phyloP scores from a whole-genome alignment of 2,888 invertebrate genomes.

The Biston betularia region DNA sequence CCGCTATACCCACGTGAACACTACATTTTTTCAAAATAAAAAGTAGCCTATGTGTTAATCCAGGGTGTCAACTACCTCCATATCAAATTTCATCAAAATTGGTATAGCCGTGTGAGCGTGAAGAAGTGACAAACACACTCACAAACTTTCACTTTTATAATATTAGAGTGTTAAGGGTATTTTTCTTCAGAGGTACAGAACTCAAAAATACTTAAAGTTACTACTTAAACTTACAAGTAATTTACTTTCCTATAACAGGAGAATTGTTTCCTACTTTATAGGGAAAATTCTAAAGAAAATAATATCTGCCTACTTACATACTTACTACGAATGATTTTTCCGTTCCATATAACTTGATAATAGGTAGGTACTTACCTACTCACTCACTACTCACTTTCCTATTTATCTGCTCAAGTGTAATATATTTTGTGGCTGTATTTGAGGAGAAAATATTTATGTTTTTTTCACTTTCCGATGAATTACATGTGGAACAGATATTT shows the following conservation, averaged over 20 bases:
- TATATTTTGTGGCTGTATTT: slow-evolving; percentile 14
- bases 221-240: too few relatives aligned
- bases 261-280: background rate
- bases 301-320: background rate
- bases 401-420: slow-evolving; percentile 5
- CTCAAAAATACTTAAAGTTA: too few relatives aligned
- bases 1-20: too few relatives aligned
- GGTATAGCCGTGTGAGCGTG: too few relatives aligned
- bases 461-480: slow-evolving; percentile 12
- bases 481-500: slow-evolving; percentile 1
- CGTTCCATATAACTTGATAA: slow-evolving; percentile 37
- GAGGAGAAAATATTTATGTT: slow-evolving; percentile 8
- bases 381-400: slow-evolving; percentile 3
- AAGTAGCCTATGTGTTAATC: too few relatives aligned
- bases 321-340: slow-evolving; percentile 34
- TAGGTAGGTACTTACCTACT: slow-evolving; percentile 11
- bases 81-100: too few relatives aligned
- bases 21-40: too few relatives aligned
- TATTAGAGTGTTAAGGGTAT: too few relatives aligned
- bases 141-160: too few relatives aligned
- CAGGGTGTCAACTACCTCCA: too few relatives aligned
- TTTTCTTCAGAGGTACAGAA: too few relatives aligned
- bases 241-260: background rate
- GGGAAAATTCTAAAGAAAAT: slow-evolving; percentile 5
- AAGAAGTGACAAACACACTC: too few relatives aligned